These are phyloP conservation scores for Gryllus longicercus DNA, from an alignment of 2,888 invertebrate genomes.

Conservation along the genomic window DNA sequence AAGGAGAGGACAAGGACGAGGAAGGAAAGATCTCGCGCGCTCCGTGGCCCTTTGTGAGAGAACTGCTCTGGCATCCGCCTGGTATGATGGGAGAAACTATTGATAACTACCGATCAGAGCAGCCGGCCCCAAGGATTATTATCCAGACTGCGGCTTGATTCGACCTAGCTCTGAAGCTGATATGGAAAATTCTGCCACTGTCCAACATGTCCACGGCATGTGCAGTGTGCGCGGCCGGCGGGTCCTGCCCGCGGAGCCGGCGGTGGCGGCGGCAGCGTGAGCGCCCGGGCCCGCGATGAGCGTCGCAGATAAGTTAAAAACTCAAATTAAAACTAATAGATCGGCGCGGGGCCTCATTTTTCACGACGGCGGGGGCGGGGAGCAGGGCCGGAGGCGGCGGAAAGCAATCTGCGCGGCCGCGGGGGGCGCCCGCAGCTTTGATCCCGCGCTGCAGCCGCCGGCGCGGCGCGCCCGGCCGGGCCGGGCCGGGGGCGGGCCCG, in stretches of 20 bases:
- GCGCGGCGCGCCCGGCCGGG: neutral
- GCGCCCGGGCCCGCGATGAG: neutral
- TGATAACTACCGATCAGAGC: too few species aligned
- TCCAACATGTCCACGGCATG: neutral
- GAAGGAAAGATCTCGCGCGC: too few species aligned
- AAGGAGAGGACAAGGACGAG: too few species aligned
- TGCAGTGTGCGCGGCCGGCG: neutral
- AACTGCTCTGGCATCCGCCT: too few species aligned
- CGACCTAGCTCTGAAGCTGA: too few species aligned
- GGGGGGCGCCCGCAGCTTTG: neutral
- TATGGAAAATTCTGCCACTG: too few species aligned
- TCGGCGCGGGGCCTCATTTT: neutral
- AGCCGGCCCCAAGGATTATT: too few species aligned
- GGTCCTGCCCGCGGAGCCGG: neutral
- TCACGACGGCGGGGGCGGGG: neutral
- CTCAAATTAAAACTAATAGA: neutral
- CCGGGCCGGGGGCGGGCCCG: too few species aligned
- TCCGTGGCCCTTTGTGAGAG: too few species aligned
- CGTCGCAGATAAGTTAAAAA: neutral
- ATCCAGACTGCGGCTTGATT: too few species aligned
- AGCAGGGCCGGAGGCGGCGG: neutral
- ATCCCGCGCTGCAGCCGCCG: neutral
- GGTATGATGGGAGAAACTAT: too few species aligned
- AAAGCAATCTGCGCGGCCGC: slow-evolving; percentile 8
- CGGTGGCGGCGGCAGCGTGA: neutral